Base-by-base conservation (phyloP, 2,888 invertebrate species). In the Schrankia costaestrigalis region DNA sequence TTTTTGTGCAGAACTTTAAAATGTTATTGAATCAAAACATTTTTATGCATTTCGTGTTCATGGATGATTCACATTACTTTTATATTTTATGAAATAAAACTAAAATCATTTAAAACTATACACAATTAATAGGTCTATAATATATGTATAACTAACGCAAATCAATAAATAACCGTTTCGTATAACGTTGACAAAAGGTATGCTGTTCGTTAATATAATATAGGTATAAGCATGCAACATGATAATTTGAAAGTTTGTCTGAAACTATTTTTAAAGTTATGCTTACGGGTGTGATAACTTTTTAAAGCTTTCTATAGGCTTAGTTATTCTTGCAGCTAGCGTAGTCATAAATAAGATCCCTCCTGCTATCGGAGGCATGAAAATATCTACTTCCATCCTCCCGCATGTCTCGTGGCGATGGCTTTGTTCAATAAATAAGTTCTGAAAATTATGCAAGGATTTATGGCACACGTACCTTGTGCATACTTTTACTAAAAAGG, bases 321-420 rank as follows among this genome's bases (percentile, higher is more conserved):
- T 84, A 36, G 91, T 89, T 38, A 95, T 91, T 58, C 95, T 90
- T 52, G 89, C 88, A 60, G 90, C 90, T 56, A 98, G 89, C 88
- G 94, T 96, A 52, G 90, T 89, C 59, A 94, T 93, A 92, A 94
- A 97, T 48, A 94, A 91, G 41, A 97, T 87, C 8, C 93, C 93
- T 9, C 96, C 96, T 3, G 97, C 94, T 9, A 97, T 90, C 0
- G 95, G 94, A 0, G 97, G 97, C 87, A 95, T 91, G 73, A 92
- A 94, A 32, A 92, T 90, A 63, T 95, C 94, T 1, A 95, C 90
- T 36, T 90, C 89, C 85, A 92, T 90, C 39, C 90, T 88, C 4
- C 92, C 92, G 43, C 89, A 90, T 47, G 89, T 89, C 44, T 89
- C 80, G 34, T 90, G 86, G 11, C 91, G 84, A 33, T 85, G 76